Percentiles rank a stretch among this genome's conserved stretches.
These are phyloP conservation scores for Oceanodroma tethys DNA, from an alignment of 2,113 vertebrate species.

Conservation along the genomic window DNA sequence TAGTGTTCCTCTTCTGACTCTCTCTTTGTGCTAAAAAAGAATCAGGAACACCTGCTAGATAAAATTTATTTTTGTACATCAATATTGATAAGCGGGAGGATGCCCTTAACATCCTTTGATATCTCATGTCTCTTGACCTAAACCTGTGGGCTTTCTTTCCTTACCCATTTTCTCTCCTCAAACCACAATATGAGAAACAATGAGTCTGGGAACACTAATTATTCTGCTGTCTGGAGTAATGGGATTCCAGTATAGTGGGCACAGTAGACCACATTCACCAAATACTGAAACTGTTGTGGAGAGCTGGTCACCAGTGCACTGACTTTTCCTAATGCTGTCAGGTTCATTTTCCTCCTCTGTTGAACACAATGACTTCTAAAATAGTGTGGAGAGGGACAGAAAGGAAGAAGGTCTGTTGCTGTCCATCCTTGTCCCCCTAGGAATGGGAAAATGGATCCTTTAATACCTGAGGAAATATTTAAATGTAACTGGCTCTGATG, in stretches of 20 bases:
- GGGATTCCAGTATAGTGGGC: not conserved
- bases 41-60: not conserved
- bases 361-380: not conserved
- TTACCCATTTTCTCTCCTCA: not conserved
- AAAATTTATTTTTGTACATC: not conserved
- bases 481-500: not conserved
- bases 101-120: not conserved
- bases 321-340: not conserved
- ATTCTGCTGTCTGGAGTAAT: not conserved
- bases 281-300: not conserved
- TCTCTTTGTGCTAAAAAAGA: not conserved
- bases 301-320: not conserved
- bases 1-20: not conserved
- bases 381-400: not conserved
- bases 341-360: not conserved
- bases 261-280: not conserved
- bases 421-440: not conserved
- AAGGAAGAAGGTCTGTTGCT: not conserved
- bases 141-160: not conserved
- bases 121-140: not conserved
- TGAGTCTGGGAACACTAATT: not conserved
- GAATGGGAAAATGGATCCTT: not conserved
- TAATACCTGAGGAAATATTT: not conserved
- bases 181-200: not conserved
- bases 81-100: not conserved